phyloP scores from a whole-genome alignment of 2,113 vertebrate genomes.

The Ancistrus triradiatus region DNA sequence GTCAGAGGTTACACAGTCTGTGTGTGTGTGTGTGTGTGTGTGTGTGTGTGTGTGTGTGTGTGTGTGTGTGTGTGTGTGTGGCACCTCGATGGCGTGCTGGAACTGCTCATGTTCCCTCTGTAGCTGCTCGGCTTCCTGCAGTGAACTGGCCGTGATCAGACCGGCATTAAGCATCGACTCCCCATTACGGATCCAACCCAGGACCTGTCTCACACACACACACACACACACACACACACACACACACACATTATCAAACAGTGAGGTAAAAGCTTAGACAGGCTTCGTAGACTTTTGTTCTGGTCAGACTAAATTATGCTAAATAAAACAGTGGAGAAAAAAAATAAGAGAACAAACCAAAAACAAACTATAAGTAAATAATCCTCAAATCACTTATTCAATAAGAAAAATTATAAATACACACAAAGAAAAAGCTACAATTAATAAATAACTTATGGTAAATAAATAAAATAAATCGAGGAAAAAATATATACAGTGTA shows the following conservation, averaged over 20 bases:
- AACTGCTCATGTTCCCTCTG: slow-evolving; percentile 97
- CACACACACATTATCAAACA: slow-evolving; percentile 48
- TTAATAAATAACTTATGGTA: too few species aligned
- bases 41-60: slow-evolving; percentile 20
- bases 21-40: not conserved
- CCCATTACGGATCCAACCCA: slow-evolving; percentile 90
- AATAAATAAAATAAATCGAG: too few species aligned
- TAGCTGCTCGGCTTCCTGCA: slow-evolving; percentile 94
- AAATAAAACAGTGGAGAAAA: too few species aligned
- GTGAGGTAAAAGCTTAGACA: too few species aligned
- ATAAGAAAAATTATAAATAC: too few species aligned
- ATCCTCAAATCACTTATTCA: too few species aligned
- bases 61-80: slow-evolving; percentile 3
- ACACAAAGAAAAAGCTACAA: too few species aligned
- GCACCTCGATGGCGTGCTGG: slow-evolving; percentile 97
- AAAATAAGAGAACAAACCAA: too few species aligned
- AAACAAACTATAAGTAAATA: too few species aligned
- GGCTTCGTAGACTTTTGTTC: too few species aligned
- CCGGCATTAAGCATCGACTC: slow-evolving; percentile 97
- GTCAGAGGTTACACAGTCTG: not conserved
- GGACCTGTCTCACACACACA: slow-evolving; percentile 28
- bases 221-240: not conserved
- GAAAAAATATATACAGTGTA: too few species aligned
- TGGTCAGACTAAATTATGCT: too few species aligned
- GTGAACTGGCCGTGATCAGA: slow-evolving; percentile 92